A percentile compares a stretch with the other conserved stretches of the same genome.
phyloP scores from a whole-genome alignment of 2,888 invertebrate genomes.

The Abscondita cerata region DNA sequence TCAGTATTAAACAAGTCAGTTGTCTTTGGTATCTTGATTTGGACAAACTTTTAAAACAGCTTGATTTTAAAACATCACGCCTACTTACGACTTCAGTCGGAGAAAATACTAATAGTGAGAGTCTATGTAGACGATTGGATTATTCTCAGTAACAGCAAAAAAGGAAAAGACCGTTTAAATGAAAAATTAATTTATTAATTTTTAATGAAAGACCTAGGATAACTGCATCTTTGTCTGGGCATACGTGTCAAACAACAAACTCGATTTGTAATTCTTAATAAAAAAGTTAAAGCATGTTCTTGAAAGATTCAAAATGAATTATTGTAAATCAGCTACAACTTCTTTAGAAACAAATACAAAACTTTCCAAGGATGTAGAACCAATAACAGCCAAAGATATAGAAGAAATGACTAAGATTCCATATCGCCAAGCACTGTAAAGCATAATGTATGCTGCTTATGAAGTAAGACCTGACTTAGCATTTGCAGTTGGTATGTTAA shows the following conservation, averaged over 20 bases:
- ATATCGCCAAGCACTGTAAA: not conserved
- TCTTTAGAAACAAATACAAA: not conserved
- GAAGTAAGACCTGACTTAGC: not conserved
- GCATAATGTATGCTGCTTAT: not conserved
- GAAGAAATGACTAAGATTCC: not conserved
- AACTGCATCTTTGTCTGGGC: not conserved
- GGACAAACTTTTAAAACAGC: not conserved
- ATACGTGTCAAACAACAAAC: not conserved
- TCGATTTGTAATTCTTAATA: not conserved
- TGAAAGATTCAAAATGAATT: not conserved
- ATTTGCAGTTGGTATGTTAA: not conserved
- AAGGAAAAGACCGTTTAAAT: too few relatives aligned
- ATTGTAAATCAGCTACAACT: not conserved
- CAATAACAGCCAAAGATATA: not conserved
- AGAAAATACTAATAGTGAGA: too few relatives aligned
- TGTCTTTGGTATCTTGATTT: not conserved
- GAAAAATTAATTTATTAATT: not conserved
- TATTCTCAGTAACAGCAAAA: too few relatives aligned
- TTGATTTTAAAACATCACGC: not conserved
- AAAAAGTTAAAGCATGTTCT: not conserved
- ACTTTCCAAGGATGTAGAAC: not conserved
- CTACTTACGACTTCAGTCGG: not conserved
- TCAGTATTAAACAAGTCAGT: not conserved
- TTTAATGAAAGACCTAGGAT: not conserved
- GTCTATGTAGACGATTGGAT: too few relatives aligned